Evolutionary conservation across 2,797 vertebrate genomes (phyloP), one percentile per base, ranked within the genome.

Genomic region (Amniataba percoides): DNA sequence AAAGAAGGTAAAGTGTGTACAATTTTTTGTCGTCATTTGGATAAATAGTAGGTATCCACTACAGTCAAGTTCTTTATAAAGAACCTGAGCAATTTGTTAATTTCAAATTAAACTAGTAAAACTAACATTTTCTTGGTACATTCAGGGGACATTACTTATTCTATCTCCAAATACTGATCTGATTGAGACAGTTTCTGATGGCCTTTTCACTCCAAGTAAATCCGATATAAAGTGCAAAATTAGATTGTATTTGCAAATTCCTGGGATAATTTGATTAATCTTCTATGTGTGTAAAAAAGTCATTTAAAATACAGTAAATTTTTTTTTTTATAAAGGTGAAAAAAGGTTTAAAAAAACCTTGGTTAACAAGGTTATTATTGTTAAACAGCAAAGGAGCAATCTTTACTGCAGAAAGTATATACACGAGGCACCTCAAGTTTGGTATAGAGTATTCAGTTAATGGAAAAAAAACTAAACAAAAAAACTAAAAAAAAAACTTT

Each of bases 201-300:
- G 93, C 93, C 87, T 88, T 89, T 90, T 92, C 87, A 87, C 90
- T 93, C 89, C 81, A 36, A 91, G 82, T 77, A 74, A 91, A 93
- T 92, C 80, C 21, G 78, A 85, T 90, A 94, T 95, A 96, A 96
- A 95, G 95, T 95, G 95, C 95, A 94, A 95, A 94, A 95, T 90
- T 94, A 94, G 94, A 95, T 95, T 96, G 94, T 95, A 95, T 95
- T 95, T 95, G 95, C 94, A 95, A 95, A 91, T 95, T 95, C 94
- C 95, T 95, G 95, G 94, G 93, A 93, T 91, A 88, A 90, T 92
- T 78, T 88, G 91, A 90, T 89, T 92, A 53, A 87, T 85, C 80
- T 84, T 84, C 74, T 87, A 82, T 42, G 81, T 85, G 87, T 90
- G 92, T 95, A 95, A 94, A 95, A 95, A 95, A 94, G 89, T 91